Evolutionary conservation across 1,140 invertebrate genomes (phyloP), one percentile per base, ranked within the genome.

Genomic region (Plectrocnemia conspersa): DNA sequence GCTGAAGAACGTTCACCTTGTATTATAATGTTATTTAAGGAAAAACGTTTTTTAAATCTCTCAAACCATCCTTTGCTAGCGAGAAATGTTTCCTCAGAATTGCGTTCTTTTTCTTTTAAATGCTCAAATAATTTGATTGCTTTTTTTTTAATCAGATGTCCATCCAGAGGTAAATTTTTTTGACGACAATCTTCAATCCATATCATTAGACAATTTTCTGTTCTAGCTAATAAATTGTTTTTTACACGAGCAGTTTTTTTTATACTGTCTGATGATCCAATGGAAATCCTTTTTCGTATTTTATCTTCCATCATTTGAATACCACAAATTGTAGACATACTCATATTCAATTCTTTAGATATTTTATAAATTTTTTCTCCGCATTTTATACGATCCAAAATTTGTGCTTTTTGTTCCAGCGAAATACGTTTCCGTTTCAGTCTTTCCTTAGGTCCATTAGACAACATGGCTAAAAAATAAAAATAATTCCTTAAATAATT

Each of bases 61-160:
- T 33, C 13, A 13, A 47, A 47, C 45, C 45, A 47, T 19, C 45
- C 45, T 2, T 9, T 32, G n/a, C 45, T 47, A 15, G 45, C 45
- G 40, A n/a, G n/a, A n/a, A n/a, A n/a, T n/a, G n/a, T n/a, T n/a
- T n/a, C n/a, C n/a, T n/a, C n/a, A n/a, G n/a, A n/a, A n/a, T n/a
- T n/a, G n/a, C n/a, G n/a, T n/a, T n/a, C n/a, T n/a, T n/a, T n/a
- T n/a, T n/a, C n/a, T n/a, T n/a, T n/a, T n/a, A n/a, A n/a, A n/a
- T n/a, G n/a, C n/a, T n/a, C n/a, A n/a, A n/a, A n/a, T n/a, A n/a
- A n/a, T n/a, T n/a, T n/a, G n/a, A n/a, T n/a, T n/a, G n/a, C n/a
- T n/a, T n/a, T n/a, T n/a, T n/a, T n/a, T n/a, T n/a, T n/a, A n/a
- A n/a, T n/a, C n/a, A n/a, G n/a, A n/a, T n/a, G n/a, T n/a, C n/a